Evolutionary conservation across 2,888 invertebrate species (phyloP).

Genomic region (Abscondita cerata): DNA sequence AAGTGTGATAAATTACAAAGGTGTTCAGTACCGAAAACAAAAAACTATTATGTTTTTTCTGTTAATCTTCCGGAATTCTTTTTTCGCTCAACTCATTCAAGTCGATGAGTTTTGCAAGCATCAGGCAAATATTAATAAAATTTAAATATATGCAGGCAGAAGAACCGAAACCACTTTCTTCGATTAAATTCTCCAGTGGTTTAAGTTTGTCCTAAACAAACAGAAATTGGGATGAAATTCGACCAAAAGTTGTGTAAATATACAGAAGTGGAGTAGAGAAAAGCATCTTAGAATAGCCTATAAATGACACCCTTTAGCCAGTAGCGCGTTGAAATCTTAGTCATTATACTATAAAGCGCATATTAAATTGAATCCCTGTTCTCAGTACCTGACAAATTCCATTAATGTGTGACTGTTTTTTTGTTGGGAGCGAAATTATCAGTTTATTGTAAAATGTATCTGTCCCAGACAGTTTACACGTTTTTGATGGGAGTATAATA

Average conservation of each 20-base stretch:
- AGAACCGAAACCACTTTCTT: slow-evolving; percentile 14
- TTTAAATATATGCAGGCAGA: not conserved
- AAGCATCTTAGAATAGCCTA: slow-evolving; percentile 9
- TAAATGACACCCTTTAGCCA: not conserved
- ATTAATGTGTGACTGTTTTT: slow-evolving; percentile 14
- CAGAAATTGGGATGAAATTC: slow-evolving; percentile 13
- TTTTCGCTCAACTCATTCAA: no score
- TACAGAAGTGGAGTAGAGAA: slow-evolving; percentile 3
- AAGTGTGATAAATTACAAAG: no score
- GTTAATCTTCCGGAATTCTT: no score
- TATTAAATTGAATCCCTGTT: slow-evolving; percentile 17
- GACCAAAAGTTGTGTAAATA: slow-evolving; percentile 23
- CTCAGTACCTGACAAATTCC: slow-evolving; percentile 14
- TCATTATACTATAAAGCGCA: not conserved
- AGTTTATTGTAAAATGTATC: slow-evolving; percentile 22
- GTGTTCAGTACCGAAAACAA: no score
- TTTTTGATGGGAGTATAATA: slow-evolving; percentile 18
- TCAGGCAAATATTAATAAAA: slow-evolving; percentile 1
- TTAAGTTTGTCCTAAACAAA: slow-evolving; percentile 25
- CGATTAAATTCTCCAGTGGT: slow-evolving; percentile 20
- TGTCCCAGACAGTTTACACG: slow-evolving; percentile 21
- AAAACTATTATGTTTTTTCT: no score
- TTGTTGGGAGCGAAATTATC: slow-evolving; percentile 7
- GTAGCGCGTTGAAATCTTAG: not conserved
- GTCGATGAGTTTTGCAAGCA: no score